Conservation (phyloP, 2,113 vertebrate species). For the Brachirus orientalis region DNA sequence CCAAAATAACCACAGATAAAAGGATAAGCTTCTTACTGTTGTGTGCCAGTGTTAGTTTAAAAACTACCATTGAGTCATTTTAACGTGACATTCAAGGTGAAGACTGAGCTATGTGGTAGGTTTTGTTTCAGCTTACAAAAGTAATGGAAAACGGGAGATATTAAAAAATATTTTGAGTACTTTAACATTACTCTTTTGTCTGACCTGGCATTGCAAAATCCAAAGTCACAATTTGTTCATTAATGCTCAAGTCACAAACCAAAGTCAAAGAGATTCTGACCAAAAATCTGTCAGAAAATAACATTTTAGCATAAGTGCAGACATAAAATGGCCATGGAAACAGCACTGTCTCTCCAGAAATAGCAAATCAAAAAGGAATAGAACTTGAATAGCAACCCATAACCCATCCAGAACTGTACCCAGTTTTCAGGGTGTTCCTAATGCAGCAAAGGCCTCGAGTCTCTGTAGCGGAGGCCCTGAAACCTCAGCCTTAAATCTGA, state of each 20-base stretch:
- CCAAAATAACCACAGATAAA: conserved; percentile 20
- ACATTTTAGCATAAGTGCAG: conserved; percentile 15
- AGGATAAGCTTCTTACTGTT: conserved; percentile 32
- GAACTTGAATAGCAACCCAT: conserved; percentile 42
- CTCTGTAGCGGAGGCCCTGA: conserved; percentile 57
- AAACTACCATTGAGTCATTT: not conserved
- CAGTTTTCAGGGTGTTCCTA: conserved; percentile 60
- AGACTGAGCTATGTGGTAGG: not conserved
- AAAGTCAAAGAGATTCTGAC: conserved; percentile 10
- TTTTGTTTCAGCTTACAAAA: conserved; percentile 14
- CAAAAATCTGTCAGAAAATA: conserved; percentile 24
- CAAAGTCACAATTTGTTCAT: conserved; percentile 15
- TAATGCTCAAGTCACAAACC: conserved; percentile 28
- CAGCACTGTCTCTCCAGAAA: conserved; percentile 36
- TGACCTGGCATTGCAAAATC: not conserved
- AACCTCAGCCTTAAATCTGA: conserved; percentile 77
- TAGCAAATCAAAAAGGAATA: conserved; percentile 43
- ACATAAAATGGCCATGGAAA: conserved; percentile 24
- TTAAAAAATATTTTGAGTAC: conserved; percentile 7
- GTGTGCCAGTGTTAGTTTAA: conserved; percentile 6
- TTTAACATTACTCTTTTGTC: conserved; percentile 18
- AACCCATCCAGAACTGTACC: conserved; percentile 46
- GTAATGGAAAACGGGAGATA: conserved; percentile 6
- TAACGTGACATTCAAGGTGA: not conserved
- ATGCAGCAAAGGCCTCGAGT: conserved; percentile 41